Percentiles rank a stretch among this genome's conserved stretches.
phyloP scores from a whole-genome alignment of 2,888 invertebrate genomes.

The Creontiades dilutus region DNA sequence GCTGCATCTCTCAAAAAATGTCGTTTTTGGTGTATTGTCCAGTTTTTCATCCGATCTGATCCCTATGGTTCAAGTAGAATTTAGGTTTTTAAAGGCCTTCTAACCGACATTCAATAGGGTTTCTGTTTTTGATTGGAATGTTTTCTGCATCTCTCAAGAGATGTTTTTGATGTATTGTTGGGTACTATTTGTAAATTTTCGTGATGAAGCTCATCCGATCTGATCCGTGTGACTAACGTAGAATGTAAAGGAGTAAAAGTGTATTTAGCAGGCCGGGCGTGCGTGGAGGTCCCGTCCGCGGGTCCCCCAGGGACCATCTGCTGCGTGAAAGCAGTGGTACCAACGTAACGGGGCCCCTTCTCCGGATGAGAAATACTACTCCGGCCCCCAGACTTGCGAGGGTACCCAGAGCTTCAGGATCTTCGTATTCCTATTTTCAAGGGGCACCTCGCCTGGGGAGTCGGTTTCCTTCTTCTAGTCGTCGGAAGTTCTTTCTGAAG shows the following conservation, averaged over 20 bases:
- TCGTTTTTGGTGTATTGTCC: too few relatives aligned
- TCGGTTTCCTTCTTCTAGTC: background rate
- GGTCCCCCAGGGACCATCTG: constrained; percentile 54
- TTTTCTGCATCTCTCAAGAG: too few relatives aligned
- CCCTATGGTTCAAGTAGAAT: too few relatives aligned
- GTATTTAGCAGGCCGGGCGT: constrained; percentile 50
- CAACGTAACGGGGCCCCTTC: constrained; percentile 46
- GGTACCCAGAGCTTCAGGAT: constrained; percentile 12
- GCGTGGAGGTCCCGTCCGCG: constrained; percentile 29
- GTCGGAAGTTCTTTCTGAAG: constrained; percentile 5
- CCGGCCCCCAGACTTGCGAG: background rate
- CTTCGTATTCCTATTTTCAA: background rate
- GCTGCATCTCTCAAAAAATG: too few relatives aligned
- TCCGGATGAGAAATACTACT: constrained; percentile 38
- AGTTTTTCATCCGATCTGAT: too few relatives aligned
- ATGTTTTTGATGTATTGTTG: too few relatives aligned
- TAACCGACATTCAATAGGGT: too few relatives aligned
- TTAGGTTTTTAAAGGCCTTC: too few relatives aligned
- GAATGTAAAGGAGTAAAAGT: constrained; percentile 51
- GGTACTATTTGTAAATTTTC: too few relatives aligned
- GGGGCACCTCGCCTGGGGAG: background rate
- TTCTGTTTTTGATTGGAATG: too few relatives aligned
- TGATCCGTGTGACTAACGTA: background rate
- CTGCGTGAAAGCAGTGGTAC: constrained; percentile 53
- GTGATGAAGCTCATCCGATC: background rate